phyloP scores from a whole-genome alignment of 2,797 vertebrate species.

The Pygocentrus nattereri region DNA sequence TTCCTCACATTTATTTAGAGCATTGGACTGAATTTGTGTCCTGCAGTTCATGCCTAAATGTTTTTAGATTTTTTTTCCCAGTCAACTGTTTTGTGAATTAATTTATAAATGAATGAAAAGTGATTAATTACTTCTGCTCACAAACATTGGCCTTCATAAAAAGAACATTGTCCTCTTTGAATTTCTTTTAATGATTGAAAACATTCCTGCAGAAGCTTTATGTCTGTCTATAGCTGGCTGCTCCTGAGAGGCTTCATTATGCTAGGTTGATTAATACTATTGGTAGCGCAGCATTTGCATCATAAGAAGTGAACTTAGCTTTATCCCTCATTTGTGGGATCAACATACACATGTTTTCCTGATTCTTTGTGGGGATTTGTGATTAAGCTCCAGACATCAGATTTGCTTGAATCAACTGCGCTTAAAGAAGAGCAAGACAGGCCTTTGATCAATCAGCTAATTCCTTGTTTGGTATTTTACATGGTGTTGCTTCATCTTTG shows the following conservation, averaged over 20 bases:
- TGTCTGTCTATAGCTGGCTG: constrained; percentile 5
- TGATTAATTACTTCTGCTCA: constrained; percentile 41
- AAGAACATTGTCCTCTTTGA: constrained; percentile 16
- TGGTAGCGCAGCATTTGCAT: constrained; percentile 35
- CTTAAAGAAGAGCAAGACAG: constrained; percentile 33
- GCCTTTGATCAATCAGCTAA: constrained; percentile 51
- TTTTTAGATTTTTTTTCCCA: background rate
- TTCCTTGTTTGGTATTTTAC: constrained; percentile 39
- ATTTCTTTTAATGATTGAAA: constrained; percentile 24
- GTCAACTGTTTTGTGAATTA: constrained; percentile 44
- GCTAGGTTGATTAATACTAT: constrained; percentile 30
- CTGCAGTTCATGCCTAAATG: constrained; percentile 34
- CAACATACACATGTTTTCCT: constrained; percentile 43
- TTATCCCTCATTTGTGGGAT: constrained; percentile 49
- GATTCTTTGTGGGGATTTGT: constrained; percentile 40
- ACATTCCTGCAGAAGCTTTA: constrained; percentile 7
- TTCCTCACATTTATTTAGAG: constrained; percentile 34
- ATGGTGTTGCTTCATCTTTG: constrained; percentile 35
- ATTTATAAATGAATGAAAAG: constrained; percentile 51
- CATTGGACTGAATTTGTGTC: constrained; percentile 31
- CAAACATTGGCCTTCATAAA: constrained; percentile 26
- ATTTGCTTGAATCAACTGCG: constrained; percentile 35
- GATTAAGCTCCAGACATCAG: constrained; percentile 44
- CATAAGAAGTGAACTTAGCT: constrained; percentile 25
- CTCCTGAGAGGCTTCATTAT: constrained; percentile 28